Evolutionary conservation across 2,888 invertebrate genomes (phyloP).

Genomic region (Conomelus anceps): DNA sequence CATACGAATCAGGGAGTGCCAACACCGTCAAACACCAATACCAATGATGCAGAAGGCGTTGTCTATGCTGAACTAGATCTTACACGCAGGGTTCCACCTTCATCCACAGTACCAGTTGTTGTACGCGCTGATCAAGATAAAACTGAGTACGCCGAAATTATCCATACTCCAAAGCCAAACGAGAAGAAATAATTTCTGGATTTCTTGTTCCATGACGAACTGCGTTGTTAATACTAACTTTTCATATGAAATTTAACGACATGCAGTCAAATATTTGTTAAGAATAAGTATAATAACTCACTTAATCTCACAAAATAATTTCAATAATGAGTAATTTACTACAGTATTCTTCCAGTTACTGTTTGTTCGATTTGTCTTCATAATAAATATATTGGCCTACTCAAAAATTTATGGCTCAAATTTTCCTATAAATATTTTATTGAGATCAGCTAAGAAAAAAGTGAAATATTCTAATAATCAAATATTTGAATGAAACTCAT

Average conservation of each 20-base stretch:
- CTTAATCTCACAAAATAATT: too few relatives aligned
- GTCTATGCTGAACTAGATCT: conserved; percentile 69
- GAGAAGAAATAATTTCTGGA: neutral
- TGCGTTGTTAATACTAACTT: neutral
- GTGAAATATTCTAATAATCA: too few relatives aligned
- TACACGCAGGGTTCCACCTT: neutral
- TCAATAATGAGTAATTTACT: too few relatives aligned
- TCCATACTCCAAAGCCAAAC: conserved; percentile 49
- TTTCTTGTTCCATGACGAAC: too few relatives aligned
- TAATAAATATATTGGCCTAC: too few relatives aligned
- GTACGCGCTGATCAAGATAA: conserved; percentile 47
- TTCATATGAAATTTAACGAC: neutral
- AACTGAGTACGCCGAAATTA: conserved; percentile 75
- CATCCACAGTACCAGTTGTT: conserved; percentile 6
- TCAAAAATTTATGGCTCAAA: too few relatives aligned
- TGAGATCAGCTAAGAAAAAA: too few relatives aligned
- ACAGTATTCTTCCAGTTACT: too few relatives aligned
- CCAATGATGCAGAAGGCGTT: conserved; percentile 47
- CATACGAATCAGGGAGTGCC: neutral
- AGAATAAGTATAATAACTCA: too few relatives aligned
- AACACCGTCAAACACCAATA: conserved; percentile 21
- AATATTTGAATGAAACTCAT: too few relatives aligned
- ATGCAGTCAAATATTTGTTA: neutral
- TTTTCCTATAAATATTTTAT: too few relatives aligned
- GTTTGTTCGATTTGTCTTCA: too few relatives aligned